Conservation (phyloP, 2,888 invertebrate species). For the Orchesella flavescens region DNA sequence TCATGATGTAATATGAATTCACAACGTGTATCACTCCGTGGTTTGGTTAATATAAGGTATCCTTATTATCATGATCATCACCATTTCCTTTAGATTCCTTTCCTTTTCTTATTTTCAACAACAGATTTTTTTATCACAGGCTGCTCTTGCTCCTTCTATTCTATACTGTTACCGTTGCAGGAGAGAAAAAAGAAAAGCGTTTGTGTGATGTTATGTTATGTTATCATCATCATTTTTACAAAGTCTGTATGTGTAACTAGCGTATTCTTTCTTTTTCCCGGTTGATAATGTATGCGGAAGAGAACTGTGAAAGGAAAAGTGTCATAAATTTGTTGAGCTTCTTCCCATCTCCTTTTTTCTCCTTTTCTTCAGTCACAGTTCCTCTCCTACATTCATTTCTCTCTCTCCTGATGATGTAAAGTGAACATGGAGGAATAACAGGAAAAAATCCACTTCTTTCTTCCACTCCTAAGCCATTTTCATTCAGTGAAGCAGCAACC, state of each 20-base stretch:
- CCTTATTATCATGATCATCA: conserved; percentile 18
- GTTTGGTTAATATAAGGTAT: conserved; percentile 43
- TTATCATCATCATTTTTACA: conserved; percentile 10
- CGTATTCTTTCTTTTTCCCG: conserved; percentile 40
- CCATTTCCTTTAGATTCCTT: conserved; percentile 7
- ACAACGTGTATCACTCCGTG: conserved; percentile 32
- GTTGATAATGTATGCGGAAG: conserved; percentile 72
- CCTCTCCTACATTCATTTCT: background rate
- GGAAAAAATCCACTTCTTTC: conserved; percentile 42
- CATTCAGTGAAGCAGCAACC: conserved; percentile 33
- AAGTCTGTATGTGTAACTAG: conserved; percentile 9
- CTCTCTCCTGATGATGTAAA: background rate
- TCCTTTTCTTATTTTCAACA: conserved; percentile 27
- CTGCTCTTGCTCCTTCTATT: background rate
- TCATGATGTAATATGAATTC: conserved; percentile 41
- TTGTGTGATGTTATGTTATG: conserved; percentile 21
- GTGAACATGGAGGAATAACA: conserved; percentile 18
- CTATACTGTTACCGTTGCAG: conserved; percentile 10
- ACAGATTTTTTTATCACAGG: conserved; percentile 16
- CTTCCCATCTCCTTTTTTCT: conserved; percentile 38
- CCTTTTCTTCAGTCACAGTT: background rate
- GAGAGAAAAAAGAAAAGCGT: conserved; percentile 40
- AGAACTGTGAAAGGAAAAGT: conserved; percentile 72
- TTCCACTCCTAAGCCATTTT: conserved; percentile 36
- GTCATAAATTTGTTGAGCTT: conserved; percentile 71